A percentile compares a stretch with the other conserved stretches of the same genome.
These are phyloP conservation scores for Cylindroiulus punctatus DNA, from an alignment of 2,888 invertebrate genomes.

Conservation along the genomic window DNA sequence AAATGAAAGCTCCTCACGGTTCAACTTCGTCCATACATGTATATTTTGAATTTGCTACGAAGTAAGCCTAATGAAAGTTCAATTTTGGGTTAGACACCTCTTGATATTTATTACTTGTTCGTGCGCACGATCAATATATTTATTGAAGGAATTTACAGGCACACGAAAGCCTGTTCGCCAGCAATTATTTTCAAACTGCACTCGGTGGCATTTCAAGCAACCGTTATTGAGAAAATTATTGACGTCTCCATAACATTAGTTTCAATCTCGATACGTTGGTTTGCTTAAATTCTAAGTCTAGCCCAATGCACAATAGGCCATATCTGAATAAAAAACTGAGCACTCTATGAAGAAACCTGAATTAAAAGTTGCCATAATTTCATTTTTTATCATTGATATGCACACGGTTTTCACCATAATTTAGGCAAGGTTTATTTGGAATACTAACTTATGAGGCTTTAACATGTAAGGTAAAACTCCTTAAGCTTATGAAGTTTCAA, in stretches of 20 bases:
- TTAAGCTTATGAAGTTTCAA: too few relatives aligned
- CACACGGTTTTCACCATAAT: too few relatives aligned
- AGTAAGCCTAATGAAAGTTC: background rate
- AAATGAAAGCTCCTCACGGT: too few relatives aligned
- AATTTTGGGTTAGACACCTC: background rate
- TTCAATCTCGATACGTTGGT: background rate
- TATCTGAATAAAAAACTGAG: background rate
- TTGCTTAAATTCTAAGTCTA: background rate
- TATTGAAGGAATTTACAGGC: background rate
- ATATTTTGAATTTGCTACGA: too few relatives aligned
- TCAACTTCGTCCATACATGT: too few relatives aligned
- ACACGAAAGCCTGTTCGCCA: background rate
- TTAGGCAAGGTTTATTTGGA: too few relatives aligned
- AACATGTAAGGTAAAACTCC: too few relatives aligned
- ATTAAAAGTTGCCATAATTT: background rate
- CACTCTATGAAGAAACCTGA: background rate
- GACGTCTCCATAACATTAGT: background rate
- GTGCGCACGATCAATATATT: slow-evolving; percentile 17
- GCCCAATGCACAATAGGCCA: background rate
- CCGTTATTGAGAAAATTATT: background rate
- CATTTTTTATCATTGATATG: too few relatives aligned
- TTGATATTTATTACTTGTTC: slow-evolving; percentile 12
- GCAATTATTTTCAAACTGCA: background rate
- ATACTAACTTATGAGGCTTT: too few relatives aligned
- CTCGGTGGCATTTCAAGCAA: background rate